Base-by-base conservation (phyloP, 2,113 vertebrate species). In the Corythoichthys intestinalis region DNA sequence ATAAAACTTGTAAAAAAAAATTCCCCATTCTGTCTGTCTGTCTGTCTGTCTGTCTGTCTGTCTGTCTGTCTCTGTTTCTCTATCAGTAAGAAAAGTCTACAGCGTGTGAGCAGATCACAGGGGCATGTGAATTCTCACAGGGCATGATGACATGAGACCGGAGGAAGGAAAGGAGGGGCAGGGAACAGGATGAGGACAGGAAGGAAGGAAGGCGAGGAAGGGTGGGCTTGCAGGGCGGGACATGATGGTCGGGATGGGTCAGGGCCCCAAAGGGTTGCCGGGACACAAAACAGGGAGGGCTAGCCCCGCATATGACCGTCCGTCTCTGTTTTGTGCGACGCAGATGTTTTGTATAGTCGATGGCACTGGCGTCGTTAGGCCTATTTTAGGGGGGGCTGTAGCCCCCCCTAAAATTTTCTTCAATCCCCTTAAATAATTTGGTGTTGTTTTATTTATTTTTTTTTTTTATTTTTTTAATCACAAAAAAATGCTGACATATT, bases 111-210 rank as follows among this genome's bases (percentile, higher is more conserved):
- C 3, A n/a, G n/a, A 4, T 60, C 69, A 28, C 66, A 70, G 48
- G 6, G 39, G 67, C 62, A 74, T 87, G 83, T 79, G 68, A 78
- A 66, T 77, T 80, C 75, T 86, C 80, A 81, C 85, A 82, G 71
- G 65, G 60, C 49, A 75, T 57, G 63, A 70, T 70, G 20, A 28
- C 20, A 28, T 28, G 73, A 34, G 71, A 83, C 53, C 75, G 78
- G 71, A 65, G 64, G 1, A 1, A 34, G 67, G 50, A 54, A 48
- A 59, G 64, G 4, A 1, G 48, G 67, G 50, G 57, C 44, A 56
- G 64, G 48, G 38, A 66, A 66, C 64, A 11, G 73, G 56, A 63
- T 72, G 82, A 72, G 67, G 68, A 58, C 53, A 2, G 28, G 73
- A 65, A 71, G 59, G 65, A 70, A 68, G 69, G 83, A 72, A 79